Conservation (phyloP, 1,140 invertebrate species). For the Capitella teleta region DNA sequence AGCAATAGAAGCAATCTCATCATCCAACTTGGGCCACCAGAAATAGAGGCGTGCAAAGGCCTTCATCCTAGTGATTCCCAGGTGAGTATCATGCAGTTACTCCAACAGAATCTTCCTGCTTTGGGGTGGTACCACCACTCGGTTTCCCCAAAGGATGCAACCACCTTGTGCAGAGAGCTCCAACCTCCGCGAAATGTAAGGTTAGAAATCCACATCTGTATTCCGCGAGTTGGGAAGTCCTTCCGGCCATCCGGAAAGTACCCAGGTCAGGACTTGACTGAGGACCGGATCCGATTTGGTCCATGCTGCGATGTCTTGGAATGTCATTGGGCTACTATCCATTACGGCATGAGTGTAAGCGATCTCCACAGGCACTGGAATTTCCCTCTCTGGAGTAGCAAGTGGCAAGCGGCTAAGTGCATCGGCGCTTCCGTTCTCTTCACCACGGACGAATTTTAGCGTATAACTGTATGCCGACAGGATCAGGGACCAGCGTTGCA, state of each 20-base stretch:
- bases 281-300: not conserved
- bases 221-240: not conserved
- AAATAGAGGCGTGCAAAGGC: constrained; percentile 1
- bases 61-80: constrained; percentile 10
- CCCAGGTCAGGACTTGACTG: not conserved
- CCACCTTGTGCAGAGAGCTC: not conserved
- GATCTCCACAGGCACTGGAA: not conserved
- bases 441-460: constrained; percentile 22
- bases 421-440: constrained; percentile 22
- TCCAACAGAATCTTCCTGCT: not conserved
- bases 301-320: not conserved
- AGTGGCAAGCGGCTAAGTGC: constrained; percentile 24
- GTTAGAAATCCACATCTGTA: not conserved
- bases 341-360: not conserved
- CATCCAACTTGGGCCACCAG: constrained; percentile 5
- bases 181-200: not conserved
- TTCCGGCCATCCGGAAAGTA: not conserved
- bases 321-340: not conserved
- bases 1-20: not conserved
- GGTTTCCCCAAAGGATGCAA: not conserved
- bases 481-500: constrained; percentile 34
- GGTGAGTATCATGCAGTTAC: not conserved
- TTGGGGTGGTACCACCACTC: constrained; percentile 2
- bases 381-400: not conserved
- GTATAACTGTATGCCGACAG: constrained; percentile 31